Conservation (phyloP, 2,888 invertebrate genomes). For the Podabrus alpinus region DNA sequence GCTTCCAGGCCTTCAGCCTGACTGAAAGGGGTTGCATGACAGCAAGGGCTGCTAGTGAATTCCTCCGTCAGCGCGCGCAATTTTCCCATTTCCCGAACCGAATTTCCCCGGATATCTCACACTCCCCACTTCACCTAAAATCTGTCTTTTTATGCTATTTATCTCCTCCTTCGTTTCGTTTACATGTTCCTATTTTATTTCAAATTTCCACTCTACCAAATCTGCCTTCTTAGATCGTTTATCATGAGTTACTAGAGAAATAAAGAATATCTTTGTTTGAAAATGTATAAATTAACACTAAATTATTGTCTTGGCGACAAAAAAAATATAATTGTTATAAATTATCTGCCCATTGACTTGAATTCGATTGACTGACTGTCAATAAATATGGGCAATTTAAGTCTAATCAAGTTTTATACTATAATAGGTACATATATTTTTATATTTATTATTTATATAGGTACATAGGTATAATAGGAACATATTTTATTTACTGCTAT, state of each 20-base stretch:
- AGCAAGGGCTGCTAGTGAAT: conserved; percentile 42
- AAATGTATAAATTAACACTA: not conserved
- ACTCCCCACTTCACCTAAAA: conserved; percentile 42
- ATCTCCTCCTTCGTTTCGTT: conserved; percentile 49
- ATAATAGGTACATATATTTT: too few species aligned
- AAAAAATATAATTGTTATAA: too few species aligned
- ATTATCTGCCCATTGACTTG: not conserved
- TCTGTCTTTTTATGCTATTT: conserved; percentile 50
- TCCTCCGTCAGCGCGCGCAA: conserved; percentile 41
- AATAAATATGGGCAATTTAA: too few species aligned
- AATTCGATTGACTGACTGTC: not conserved
- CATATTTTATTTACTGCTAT: too few species aligned
- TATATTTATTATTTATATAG: too few species aligned
- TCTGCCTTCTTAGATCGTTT: conserved; percentile 48
- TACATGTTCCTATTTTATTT: conserved; percentile 51
- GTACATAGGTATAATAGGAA: too few species aligned
- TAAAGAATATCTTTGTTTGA: conserved; percentile 1
- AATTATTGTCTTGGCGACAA: not conserved
- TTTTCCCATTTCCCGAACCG: conserved; percentile 41
- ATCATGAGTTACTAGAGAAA: conserved; percentile 39
- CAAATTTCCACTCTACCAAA: conserved; percentile 49
- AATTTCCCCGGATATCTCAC: conserved; percentile 43
- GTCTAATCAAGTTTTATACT: not conserved
- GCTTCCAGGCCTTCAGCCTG: conserved; percentile 40
- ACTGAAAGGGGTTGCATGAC: conserved; percentile 43